Evolutionary conservation across 2,888 invertebrate species (phyloP).

Genomic region (Metallyticus violacea): DNA sequence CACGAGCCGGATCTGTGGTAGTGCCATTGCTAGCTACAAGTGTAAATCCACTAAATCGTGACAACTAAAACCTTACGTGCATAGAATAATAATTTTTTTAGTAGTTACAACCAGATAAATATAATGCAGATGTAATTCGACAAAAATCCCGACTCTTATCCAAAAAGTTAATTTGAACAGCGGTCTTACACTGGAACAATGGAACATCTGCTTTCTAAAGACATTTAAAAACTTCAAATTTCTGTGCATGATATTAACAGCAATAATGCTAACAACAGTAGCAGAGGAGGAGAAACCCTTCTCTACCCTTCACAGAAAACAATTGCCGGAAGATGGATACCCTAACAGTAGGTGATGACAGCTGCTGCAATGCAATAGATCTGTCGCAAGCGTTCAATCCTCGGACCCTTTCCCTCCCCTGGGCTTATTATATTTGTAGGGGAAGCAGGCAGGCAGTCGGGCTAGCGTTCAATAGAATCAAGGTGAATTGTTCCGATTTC

Average conservation of each 20-base stretch:
- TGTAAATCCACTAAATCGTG: no score
- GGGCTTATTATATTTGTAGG: neutral
- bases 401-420: neutral
- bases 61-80: no score
- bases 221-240: neutral
- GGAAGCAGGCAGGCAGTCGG: no score
- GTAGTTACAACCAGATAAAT: no score
- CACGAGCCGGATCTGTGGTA: no score
- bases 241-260: neutral
- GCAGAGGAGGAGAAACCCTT: neutral
- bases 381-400: neutral
- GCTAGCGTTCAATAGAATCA: neutral
- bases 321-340: neutral
- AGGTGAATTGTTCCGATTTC: neutral
- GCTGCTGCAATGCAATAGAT: neutral
- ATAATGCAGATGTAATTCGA: no score
- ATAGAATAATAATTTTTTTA: no score
- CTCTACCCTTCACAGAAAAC: neutral
- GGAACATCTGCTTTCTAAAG: no score
- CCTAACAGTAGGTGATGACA: neutral
- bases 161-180: no score
- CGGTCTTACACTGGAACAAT: no score
- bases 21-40: no score
- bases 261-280: neutral
- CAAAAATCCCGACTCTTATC: no score